phyloP scores from a whole-genome alignment of 2,797 vertebrate species.

The Neosilurus hyrtlii region DNA sequence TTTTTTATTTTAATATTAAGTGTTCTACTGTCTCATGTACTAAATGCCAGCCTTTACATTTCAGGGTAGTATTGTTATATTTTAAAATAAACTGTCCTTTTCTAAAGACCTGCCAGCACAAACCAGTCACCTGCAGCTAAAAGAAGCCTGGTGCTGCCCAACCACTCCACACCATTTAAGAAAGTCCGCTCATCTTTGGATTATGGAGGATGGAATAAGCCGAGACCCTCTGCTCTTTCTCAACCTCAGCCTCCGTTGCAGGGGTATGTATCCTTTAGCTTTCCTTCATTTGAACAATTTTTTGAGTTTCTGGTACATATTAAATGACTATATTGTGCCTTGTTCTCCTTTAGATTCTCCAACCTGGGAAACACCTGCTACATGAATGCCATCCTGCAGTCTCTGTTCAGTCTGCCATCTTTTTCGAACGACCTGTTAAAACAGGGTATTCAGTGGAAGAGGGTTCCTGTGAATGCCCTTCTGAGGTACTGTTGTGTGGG shows the following conservation, averaged over 20 bases:
- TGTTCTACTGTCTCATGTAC: background rate
- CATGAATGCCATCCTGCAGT: slow-evolving; percentile 98
- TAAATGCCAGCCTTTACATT: background rate
- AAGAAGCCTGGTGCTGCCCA: slow-evolving; percentile 87
- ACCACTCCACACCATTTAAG: slow-evolving; percentile 92
- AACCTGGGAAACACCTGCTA: slow-evolving; percentile 98
- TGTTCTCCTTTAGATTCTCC: slow-evolving; percentile 80
- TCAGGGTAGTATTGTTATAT: background rate
- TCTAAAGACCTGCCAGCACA: slow-evolving; percentile 76
- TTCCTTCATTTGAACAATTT: background rate
- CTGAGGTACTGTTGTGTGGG: slow-evolving; percentile 79
- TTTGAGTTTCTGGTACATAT: background rate
- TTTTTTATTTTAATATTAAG: background rate
- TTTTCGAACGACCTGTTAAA: slow-evolving; percentile 94
- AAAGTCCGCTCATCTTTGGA: slow-evolving; percentile 88
- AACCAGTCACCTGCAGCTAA: slow-evolving; percentile 80
- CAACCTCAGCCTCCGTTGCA: slow-evolving; percentile 89
- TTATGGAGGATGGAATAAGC: slow-evolving; percentile 96
- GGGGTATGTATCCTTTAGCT: slow-evolving; percentile 73
- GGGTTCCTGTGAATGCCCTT: slow-evolving; percentile 89
- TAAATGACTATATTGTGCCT: background rate
- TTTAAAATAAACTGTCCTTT: slow-evolving; percentile 17
- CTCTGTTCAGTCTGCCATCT: slow-evolving; percentile 95
- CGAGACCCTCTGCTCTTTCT: slow-evolving; percentile 78
- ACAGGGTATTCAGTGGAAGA: slow-evolving; percentile 94